A percentile compares a stretch with the other conserved stretches of the same genome.
Conservation (phyloP, 2,888 invertebrate species). For the Tenthredo livida region DNA sequence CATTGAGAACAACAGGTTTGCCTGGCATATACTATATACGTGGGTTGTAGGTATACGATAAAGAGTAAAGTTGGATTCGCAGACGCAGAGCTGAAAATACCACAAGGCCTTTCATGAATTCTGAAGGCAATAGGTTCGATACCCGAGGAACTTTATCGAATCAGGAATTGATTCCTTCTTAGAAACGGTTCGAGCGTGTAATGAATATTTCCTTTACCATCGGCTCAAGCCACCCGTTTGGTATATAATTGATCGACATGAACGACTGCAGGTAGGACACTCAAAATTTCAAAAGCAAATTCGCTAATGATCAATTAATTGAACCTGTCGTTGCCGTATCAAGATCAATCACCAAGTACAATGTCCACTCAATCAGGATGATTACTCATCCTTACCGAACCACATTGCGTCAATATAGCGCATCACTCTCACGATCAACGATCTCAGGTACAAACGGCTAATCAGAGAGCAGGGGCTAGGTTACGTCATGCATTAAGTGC, state of each 20-base stretch:
- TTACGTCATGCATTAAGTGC: constrained; percentile 46
- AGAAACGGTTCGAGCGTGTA: constrained; percentile 8
- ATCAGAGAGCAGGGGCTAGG: constrained; percentile 55
- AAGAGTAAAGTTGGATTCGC: constrained; percentile 17
- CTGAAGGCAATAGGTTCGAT: not conserved
- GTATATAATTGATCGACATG: not conserved
- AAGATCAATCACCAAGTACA: constrained; percentile 49
- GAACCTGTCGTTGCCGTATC: constrained; percentile 25
- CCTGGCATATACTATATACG: not conserved
- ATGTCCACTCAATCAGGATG: constrained; percentile 62
- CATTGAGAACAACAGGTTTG: constrained; percentile 16
- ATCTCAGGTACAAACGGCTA: constrained; percentile 62
- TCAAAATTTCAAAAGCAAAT: constrained; percentile 34
- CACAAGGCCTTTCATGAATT: not conserved
- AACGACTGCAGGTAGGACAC: not conserved
- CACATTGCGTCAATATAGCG: constrained; percentile 10
- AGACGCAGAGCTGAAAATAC: not conserved
- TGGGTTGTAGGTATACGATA: not conserved
- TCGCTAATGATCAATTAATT: constrained; percentile 46
- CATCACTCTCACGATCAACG: constrained; percentile 10
- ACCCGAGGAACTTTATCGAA: constrained; percentile 19
- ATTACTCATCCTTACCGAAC: constrained; percentile 61
- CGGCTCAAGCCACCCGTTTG: not conserved
- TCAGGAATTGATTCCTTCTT: not conserved
- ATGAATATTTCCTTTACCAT: not conserved